Base-by-base conservation (phyloP, 2,113 vertebrate genomes). In the Cygnus buccinator region DNA sequence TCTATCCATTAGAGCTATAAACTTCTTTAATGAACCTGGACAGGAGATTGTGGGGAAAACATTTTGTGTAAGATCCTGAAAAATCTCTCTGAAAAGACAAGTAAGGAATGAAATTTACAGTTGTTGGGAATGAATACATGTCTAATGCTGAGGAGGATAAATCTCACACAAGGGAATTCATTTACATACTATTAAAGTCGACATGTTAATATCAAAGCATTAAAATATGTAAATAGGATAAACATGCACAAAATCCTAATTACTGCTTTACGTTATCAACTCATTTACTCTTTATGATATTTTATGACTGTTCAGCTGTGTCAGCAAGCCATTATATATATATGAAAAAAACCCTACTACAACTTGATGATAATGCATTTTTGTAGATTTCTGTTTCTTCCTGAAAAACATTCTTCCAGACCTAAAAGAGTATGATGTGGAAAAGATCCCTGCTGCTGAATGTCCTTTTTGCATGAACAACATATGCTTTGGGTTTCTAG, bases 161-260 rank as follows among this genome's bases (percentile, higher is more conserved):
- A 94, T 89, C 26, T 87, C 86, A 81, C 93, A 65, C 67, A 66
- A 35, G 74, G 92, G 84, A 84, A 95, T 94, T 97, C 37, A 95
- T 98, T 97, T 97, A 59, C 94, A 95, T 94, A 54, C 93, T 94
- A 95, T 97, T 95, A 96, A 81, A 95, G 81, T 95, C 96, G 96
- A 96, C 95, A 66, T 89, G 61, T 97, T 97, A 97, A 98, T 98
- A 97, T 95, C 96, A 96, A 97, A 95, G 93, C 95, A 96, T 97
- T 97, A 97, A 97, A 97, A 98, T 97, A 98, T 97, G 97, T 98
- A 98, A 98, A 98, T 97, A 98, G 96, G 84, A 85, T 94, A 95
- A 97, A 88, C 95, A 97, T 75, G 95, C 71, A 86, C 91, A 92
- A 92, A 96, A 94, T 97, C 84, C 94, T 98, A 98, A 98, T 98